Percentiles rank a stretch among this genome's conserved stretches.
phyloP scores from a whole-genome alignment of 2,888 invertebrate species.

The Pyrochroa serraticornis region DNA sequence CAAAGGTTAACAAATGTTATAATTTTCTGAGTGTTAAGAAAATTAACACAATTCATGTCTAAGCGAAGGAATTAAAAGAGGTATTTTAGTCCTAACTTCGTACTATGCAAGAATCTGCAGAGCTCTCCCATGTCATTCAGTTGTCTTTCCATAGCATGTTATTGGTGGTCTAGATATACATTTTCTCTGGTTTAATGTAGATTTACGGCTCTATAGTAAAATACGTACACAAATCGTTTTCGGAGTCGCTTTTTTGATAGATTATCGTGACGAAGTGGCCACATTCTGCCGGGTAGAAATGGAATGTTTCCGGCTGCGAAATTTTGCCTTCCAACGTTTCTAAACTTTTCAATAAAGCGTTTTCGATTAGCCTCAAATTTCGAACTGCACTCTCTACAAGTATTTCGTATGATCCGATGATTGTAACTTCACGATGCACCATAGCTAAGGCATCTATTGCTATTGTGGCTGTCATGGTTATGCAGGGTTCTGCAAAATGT shows the following conservation, averaged over 20 bases:
- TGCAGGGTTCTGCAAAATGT: constrained; percentile 45
- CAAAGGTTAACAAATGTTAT: too few species aligned
- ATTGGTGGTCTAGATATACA: too few species aligned
- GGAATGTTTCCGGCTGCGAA: constrained; percentile 69
- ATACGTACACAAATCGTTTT: constrained; percentile 71
- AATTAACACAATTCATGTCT: too few species aligned
- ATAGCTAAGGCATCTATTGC: constrained; percentile 75
- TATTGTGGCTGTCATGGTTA: constrained; percentile 66
- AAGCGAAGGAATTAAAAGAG: too few species aligned
- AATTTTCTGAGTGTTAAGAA: too few species aligned
- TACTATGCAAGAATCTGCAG: too few species aligned
- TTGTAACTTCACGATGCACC: constrained; percentile 68
- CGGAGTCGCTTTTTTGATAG: constrained; percentile 69
- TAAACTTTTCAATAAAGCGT: constrained; percentile 66
- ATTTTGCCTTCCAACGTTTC: constrained; percentile 39
- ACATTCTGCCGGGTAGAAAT: constrained; percentile 74
- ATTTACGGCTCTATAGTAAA: too few species aligned
- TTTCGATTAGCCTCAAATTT: constrained; percentile 70
- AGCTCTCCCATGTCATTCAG: too few species aligned
- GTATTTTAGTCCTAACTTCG: too few species aligned
- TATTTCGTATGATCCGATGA: constrained; percentile 72
- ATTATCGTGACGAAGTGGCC: constrained; percentile 80
- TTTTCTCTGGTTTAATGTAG: too few species aligned
- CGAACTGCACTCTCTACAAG: constrained; percentile 77
- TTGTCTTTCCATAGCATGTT: too few species aligned